Evolutionary conservation across 2,113 vertebrate species (phyloP).

Genomic region (Thymallus thymallus): DNA sequence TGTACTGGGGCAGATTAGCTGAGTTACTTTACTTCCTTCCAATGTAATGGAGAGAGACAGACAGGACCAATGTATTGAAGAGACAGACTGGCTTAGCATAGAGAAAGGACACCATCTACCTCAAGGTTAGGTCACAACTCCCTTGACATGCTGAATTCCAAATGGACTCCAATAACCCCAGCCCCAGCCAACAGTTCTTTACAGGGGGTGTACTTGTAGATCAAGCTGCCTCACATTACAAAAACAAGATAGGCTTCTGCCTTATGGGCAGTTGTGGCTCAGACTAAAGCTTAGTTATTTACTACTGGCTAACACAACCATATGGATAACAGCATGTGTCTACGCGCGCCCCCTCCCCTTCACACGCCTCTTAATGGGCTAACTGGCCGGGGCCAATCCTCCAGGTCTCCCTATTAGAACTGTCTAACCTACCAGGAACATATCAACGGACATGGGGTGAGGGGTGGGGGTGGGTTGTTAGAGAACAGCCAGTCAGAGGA

Average conservation of each 20-base stretch:
- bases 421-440: not conserved
- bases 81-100: too few species aligned
- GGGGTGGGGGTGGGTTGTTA: not conserved
- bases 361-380: not conserved
- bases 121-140: too few species aligned
- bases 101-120: too few species aligned
- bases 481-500: not conserved
- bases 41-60: too few species aligned
- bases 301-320: not conserved
- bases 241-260: not conserved
- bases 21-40: too few species aligned
- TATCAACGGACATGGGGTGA: not conserved
- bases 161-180: too few species aligned
- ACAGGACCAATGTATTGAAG: too few species aligned
- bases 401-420: not conserved
- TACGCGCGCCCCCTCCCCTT: not conserved
- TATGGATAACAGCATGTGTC: not conserved
- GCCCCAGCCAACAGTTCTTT: too few species aligned
- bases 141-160: too few species aligned
- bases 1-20: too few species aligned
- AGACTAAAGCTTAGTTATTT: not conserved
- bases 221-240: too few species aligned
- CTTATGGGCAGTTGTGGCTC: not conserved
- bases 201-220: too few species aligned
- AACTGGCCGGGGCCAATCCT: conserved; percentile 20